A percentile compares a stretch with the other conserved stretches of the same genome.
phyloP scores from a whole-genome alignment of 2,888 invertebrate species.

The Cyaniris semiargus region DNA sequence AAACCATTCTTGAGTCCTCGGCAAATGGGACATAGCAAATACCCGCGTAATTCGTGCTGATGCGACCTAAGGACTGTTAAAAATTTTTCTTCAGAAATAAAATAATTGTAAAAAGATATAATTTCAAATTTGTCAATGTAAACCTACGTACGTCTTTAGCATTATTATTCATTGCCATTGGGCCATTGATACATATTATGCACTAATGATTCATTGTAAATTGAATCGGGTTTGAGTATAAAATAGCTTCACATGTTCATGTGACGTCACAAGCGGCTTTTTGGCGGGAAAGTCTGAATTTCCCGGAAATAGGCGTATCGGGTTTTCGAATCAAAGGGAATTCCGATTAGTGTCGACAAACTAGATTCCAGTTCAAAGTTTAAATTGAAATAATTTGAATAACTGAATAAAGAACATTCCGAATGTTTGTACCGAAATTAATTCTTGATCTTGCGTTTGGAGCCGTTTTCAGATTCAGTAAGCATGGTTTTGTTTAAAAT shows the following conservation, averaged over 20 bases:
- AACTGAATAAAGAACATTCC: neutral
- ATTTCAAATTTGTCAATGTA: too few species aligned
- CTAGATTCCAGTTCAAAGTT: slow-evolving; percentile 14
- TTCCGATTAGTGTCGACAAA: slow-evolving; percentile 18
- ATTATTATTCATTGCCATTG: neutral
- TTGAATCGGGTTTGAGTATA: neutral
- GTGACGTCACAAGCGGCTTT: slow-evolving; percentile 2
- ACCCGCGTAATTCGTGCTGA: too few species aligned
- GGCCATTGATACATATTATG: neutral
- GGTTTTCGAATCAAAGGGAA: slow-evolving; percentile 21
- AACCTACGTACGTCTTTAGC: too few species aligned
- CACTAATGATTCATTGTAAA: neutral
- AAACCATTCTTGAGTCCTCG: too few species aligned
- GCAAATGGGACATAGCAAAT: too few species aligned
- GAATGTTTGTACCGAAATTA: slow-evolving; percentile 20
- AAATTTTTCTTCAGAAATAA: too few species aligned
- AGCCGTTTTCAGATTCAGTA: neutral
- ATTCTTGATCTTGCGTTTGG: neutral
- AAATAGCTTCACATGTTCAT: neutral
- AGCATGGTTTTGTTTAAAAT: neutral
- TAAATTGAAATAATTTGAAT: slow-evolving; percentile 24
- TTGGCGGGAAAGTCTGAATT: neutral
- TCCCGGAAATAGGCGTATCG: slow-evolving; percentile 13
- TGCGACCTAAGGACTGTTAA: too few species aligned
- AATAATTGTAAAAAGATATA: too few species aligned